Base-by-base conservation (phyloP, 2,113 vertebrate species). In the Amia ocellicauda region DNA sequence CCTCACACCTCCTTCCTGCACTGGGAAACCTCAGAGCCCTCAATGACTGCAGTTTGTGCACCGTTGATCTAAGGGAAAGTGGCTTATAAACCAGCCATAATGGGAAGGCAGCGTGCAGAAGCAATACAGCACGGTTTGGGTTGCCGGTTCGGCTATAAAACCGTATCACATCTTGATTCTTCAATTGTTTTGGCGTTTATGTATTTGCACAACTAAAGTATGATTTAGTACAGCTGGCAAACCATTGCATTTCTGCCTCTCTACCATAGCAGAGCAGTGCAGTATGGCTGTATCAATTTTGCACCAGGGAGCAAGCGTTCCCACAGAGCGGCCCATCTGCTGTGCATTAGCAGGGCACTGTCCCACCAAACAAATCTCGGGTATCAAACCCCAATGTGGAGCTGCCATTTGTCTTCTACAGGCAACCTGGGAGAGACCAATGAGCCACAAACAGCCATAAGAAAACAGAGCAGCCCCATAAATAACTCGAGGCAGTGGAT, bases 331-430 rank as follows among this genome's bases (percentile, higher is more conserved):
- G 74, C 56, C 53, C 77, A 76, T 80, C 72, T 83, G 77, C 68
- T 68, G 55, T 17, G 26, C 50, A 69, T 76, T 75, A 76, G 55
- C 29, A 20, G 74, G 60, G 75, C 75, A 61, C 68, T 67, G 59
- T 60, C 63, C 69, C 66, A 70, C 70, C 24, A 49, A 77, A 60
- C 61, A 74, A 77, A 78, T 78, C 66, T 77, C 68, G 76, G 31
- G 31, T n/a, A n/a, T 36, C 31, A 36, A 11, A 36, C 5, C 31
- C 31, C 31, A 36, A n/a, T 5, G 31, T 36, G 31, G 31, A 36
- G 31, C 5, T 36, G 1, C 31, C 31, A 2, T 36, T 36, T 7
- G 31, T 36, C 31, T 36, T 11, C 31, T 7, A 11, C 31, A 36
- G 31, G 5, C 31, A 64, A 72, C 61, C 63, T 49, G 14, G 28